Conservation (phyloP, 2,888 invertebrate species). For the Chloromyia formosa region DNA sequence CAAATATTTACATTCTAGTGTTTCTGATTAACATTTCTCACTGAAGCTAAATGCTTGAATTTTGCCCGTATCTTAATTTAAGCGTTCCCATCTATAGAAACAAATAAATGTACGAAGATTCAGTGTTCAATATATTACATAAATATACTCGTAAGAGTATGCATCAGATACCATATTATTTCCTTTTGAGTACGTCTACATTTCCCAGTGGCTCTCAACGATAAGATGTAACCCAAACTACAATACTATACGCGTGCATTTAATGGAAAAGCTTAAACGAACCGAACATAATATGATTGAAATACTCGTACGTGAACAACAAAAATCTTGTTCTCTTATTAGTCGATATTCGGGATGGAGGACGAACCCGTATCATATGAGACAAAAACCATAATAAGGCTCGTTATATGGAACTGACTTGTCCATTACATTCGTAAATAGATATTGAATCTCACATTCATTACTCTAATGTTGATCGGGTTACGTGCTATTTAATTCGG, state of each 20-base stretch:
- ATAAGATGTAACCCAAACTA: neutral
- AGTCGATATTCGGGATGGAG: neutral
- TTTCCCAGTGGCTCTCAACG: neutral
- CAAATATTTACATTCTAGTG: too few relatives aligned
- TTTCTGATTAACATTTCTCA: too few relatives aligned
- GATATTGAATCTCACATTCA: constrained; percentile 5
- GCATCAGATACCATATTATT: too few relatives aligned
- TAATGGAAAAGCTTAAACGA: neutral
- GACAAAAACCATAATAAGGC: neutral
- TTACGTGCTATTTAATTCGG: constrained; percentile 1
- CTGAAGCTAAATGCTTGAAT: too few relatives aligned
- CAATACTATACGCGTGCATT: neutral
- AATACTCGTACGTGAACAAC: neutral
- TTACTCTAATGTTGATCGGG: neutral
- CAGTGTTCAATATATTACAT: too few relatives aligned
- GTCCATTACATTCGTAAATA: constrained; percentile 6
- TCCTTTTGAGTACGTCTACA: neutral
- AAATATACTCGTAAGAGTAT: too few relatives aligned
- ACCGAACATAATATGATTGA: neutral
- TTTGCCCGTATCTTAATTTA: too few relatives aligned
- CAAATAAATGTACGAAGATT: too few relatives aligned
- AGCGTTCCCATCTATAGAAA: too few relatives aligned
- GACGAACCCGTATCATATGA: neutral
- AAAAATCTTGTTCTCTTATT: neutral
- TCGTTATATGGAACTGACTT: constrained; percentile 4